Percentiles rank a stretch among this genome's conserved stretches.
phyloP scores from a whole-genome alignment of 2,113 vertebrate species.

The Perccottus glenii region DNA sequence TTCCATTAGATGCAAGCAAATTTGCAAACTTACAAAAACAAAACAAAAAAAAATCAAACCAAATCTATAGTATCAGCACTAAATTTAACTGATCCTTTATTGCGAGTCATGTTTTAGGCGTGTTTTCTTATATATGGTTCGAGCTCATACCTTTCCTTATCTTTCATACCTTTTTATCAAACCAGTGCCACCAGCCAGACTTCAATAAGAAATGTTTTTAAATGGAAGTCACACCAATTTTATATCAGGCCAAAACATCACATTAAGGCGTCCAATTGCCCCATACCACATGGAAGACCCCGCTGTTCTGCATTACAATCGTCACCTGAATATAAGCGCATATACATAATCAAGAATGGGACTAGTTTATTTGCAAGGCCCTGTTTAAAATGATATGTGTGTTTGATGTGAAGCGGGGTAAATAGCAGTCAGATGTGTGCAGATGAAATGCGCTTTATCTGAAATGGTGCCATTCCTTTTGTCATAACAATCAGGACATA shows the following conservation, averaged over 20 bases:
- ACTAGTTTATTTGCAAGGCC: conserved; percentile 45
- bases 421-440: conserved; percentile 49
- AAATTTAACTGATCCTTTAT: no score
- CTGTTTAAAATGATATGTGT: conserved; percentile 61
- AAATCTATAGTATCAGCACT: no score
- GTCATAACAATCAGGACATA: conserved; percentile 58
- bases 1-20: no score
- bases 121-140: no score
- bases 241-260: conserved; percentile 58
- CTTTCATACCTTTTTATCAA: conserved; percentile 6
- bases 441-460: conserved; percentile 66
- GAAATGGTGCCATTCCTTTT: conserved; percentile 55
- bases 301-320: conserved; percentile 56
- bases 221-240: conserved; percentile 30
- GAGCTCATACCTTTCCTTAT: no score
- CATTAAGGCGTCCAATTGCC: conserved; percentile 67
- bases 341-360: conserved; percentile 35
- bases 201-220: conserved; percentile 30
- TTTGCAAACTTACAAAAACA: no score
- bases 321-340: conserved; percentile 61
- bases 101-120: no score
- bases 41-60: no score
- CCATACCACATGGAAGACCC: conserved; percentile 68
- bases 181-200: conserved; percentile 42
- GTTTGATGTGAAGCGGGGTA: conserved; percentile 42